phyloP scores from a whole-genome alignment of 2,797 vertebrate genomes.

The Heteromormyrus szaboi region DNA sequence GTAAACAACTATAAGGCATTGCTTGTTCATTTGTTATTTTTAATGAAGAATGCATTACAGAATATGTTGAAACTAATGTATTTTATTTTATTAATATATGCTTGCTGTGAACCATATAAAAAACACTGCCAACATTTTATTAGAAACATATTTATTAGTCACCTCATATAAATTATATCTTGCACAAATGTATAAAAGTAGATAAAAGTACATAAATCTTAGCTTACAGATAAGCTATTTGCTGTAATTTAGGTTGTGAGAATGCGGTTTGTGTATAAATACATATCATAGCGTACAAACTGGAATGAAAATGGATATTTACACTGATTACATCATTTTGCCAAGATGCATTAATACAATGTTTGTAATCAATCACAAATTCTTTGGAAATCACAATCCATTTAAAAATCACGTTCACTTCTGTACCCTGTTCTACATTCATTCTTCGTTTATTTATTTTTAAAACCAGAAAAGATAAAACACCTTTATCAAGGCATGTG shows the following conservation, averaged over 20 bases:
- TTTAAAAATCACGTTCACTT: background rate
- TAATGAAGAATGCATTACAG: background rate
- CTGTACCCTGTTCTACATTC: background rate
- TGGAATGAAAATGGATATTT: background rate
- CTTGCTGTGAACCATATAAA: background rate
- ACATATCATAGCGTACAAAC: background rate
- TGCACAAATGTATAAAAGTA: conserved; percentile 10
- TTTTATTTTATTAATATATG: background rate
- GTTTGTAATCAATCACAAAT: background rate
- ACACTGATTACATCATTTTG: background rate
- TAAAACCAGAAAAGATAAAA: background rate
- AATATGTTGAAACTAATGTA: background rate
- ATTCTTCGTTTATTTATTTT: background rate
- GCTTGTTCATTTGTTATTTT: background rate
- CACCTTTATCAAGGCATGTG: background rate
- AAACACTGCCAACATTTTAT: background rate
- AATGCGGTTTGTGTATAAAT: background rate
- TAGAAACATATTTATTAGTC: background rate
- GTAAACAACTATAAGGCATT: background rate
- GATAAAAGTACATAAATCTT: background rate
- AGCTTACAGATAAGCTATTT: background rate
- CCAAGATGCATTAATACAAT: background rate
- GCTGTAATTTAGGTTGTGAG: background rate
- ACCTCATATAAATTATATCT: background rate
- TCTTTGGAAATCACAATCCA: background rate